Percentiles rank a stretch among this genome's conserved stretches.
phyloP scores from a whole-genome alignment of 2,113 vertebrate genomes.

The Bubo blakistoni region DNA sequence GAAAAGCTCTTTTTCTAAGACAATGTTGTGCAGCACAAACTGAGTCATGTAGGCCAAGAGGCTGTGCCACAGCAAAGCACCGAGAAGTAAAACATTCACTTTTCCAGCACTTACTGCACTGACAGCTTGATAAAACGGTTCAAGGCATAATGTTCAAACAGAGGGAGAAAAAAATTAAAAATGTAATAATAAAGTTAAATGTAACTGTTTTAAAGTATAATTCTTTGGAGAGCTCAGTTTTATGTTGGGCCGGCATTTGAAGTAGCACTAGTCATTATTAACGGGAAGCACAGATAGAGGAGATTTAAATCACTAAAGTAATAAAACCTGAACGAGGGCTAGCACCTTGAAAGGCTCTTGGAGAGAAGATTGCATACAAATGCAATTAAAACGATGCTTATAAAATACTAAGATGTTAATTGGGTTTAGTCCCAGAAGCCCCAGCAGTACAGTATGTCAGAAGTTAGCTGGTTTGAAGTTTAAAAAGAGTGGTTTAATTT shows the following conservation, averaged over 20 bases:
- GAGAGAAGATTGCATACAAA: slow-evolving; percentile 84
- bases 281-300: slow-evolving; percentile 78
- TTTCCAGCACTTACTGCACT: slow-evolving; percentile 54
- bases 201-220: slow-evolving; percentile 80
- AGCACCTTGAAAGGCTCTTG: slow-evolving; percentile 84
- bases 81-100: slow-evolving; percentile 50
- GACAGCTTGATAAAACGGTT: slow-evolving; percentile 75
- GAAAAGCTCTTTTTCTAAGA: background rate
- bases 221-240: slow-evolving; percentile 79
- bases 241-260: slow-evolving; percentile 78
- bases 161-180: slow-evolving; percentile 71
- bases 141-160: slow-evolving; percentile 73
- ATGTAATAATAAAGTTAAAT: slow-evolving; percentile 82
- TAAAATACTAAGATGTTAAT: slow-evolving; percentile 90
- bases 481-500: slow-evolving; percentile 89
- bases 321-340: slow-evolving; percentile 80
- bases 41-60: slow-evolving; percentile 18
- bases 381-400: slow-evolving; percentile 87
- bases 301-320: slow-evolving; percentile 83
- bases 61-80: slow-evolving; percentile 12
- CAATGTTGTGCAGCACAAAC: background rate
- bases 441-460: slow-evolving; percentile 85
- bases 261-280: slow-evolving; percentile 80
- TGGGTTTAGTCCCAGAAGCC: slow-evolving; percentile 87
- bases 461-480: slow-evolving; percentile 88